Percentiles rank a stretch among this genome's conserved stretches.
Evolutionary conservation across 2,888 invertebrate genomes (phyloP).

Genomic region (Ischnura elegans): DNA sequence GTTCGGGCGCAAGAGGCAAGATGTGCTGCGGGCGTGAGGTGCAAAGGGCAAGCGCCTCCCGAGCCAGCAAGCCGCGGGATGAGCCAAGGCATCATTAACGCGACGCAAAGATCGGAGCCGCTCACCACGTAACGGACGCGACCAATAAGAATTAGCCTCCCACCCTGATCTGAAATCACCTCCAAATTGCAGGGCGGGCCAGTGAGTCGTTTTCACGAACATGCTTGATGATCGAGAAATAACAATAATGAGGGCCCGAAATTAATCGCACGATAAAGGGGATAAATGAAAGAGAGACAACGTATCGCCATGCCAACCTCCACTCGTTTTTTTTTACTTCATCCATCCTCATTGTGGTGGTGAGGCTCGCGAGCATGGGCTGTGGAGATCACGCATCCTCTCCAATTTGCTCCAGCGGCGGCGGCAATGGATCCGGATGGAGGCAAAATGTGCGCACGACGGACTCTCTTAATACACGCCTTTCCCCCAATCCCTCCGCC

Average conservation of each 20-base stretch:
- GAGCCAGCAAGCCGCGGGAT: not conserved
- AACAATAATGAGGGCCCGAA: not conserved
- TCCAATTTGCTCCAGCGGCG: not conserved
- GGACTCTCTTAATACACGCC: not conserved
- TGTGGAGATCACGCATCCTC: conserved; percentile 15
- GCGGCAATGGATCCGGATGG: not conserved
- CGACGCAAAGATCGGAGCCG: not conserved
- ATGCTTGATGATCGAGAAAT: conserved; percentile 44
- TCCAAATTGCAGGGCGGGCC: conserved; percentile 46
- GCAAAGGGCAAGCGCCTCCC: not conserved
- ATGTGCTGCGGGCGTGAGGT: not conserved
- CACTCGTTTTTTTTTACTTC: not conserved
- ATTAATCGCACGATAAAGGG: too few species aligned
- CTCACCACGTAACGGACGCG: not conserved
- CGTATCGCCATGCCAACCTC: not conserved
- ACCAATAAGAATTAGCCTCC: conserved; percentile 48
- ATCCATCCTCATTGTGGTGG: not conserved
- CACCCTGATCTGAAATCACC: conserved; percentile 20
- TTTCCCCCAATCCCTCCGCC: not conserved
- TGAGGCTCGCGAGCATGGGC: not conserved
- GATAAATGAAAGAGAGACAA: not conserved
- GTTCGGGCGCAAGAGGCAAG: not conserved
- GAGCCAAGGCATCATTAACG: not conserved
- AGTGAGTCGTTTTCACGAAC: not conserved
- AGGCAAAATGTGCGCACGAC: not conserved